Conservation (phyloP, 2,113 vertebrate species). For the Panthera uncia region DNA sequence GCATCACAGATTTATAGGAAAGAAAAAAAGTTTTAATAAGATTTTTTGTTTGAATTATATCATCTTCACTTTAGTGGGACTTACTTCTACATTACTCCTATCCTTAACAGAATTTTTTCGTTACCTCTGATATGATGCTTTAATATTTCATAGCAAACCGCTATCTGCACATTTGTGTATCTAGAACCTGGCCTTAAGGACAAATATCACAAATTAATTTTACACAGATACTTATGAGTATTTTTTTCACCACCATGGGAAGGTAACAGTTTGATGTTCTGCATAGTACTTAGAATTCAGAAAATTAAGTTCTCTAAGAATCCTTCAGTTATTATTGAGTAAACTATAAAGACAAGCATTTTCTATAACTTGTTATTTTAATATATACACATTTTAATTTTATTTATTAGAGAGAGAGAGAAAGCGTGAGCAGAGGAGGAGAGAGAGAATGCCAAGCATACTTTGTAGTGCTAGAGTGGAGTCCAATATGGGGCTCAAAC, state of each 20-base stretch:
- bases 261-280: not conserved
- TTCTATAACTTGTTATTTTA: constrained; percentile 16
- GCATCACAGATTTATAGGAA: not conserved
- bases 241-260: not conserved
- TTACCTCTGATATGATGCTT: not conserved
- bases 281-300: not conserved
- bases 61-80: not conserved
- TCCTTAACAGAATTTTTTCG: not conserved
- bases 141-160: not conserved
- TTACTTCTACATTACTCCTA: not conserved
- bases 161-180: not conserved
- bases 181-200: not conserved
- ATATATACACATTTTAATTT: not conserved
- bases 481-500: too few species aligned
- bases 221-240: not conserved
- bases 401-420: too few species aligned
- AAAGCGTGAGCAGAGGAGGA: too few species aligned
- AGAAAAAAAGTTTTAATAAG: not conserved
- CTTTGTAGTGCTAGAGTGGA: too few species aligned
- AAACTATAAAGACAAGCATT: not conserved
- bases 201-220: not conserved
- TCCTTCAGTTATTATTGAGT: not conserved
- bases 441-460: too few species aligned
- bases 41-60: not conserved
- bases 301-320: not conserved